Evolutionary conservation across 2,113 vertebrate genomes (phyloP).

Genomic region (Oceanites oceanicus): DNA sequence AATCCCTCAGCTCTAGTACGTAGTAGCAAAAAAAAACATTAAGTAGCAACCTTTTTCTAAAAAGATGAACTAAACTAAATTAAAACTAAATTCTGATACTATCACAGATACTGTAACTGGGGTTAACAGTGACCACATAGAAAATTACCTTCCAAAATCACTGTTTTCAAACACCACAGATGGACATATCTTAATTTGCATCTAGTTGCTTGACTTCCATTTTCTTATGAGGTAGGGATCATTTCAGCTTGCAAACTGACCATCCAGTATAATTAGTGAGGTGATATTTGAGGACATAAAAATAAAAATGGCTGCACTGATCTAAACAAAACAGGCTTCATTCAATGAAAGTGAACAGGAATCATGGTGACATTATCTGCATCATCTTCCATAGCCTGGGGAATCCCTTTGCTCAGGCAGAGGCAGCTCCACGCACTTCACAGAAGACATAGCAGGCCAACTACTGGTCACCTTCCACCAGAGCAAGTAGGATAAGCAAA

Average conservation of each 20-base stretch:
- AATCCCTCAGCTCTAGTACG: background rate
- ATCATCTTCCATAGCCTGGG: background rate
- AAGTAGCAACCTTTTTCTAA: background rate
- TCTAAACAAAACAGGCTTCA: background rate
- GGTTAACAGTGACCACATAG: background rate
- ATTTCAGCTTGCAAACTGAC: background rate
- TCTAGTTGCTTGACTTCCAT: background rate
- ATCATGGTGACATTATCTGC: background rate
- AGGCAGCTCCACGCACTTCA: background rate
- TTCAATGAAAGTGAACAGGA: background rate
- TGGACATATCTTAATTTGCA: background rate
- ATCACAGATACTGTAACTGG: background rate
- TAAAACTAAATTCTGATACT: background rate
- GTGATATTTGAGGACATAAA: background rate
- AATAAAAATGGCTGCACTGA: background rate
- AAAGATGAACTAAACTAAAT: background rate
- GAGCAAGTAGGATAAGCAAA: background rate
- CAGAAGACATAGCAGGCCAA: background rate
- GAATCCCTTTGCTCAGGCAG: background rate
- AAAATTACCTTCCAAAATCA: background rate
- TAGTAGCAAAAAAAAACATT: background rate
- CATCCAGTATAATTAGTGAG: background rate
- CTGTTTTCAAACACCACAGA: background rate
- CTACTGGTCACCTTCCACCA: background rate
- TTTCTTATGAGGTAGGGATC: background rate